Percentiles rank a stretch among this genome's conserved stretches.
phyloP scores from a whole-genome alignment of 1,140 invertebrate genomes.

The Drosophila insularis region DNA sequence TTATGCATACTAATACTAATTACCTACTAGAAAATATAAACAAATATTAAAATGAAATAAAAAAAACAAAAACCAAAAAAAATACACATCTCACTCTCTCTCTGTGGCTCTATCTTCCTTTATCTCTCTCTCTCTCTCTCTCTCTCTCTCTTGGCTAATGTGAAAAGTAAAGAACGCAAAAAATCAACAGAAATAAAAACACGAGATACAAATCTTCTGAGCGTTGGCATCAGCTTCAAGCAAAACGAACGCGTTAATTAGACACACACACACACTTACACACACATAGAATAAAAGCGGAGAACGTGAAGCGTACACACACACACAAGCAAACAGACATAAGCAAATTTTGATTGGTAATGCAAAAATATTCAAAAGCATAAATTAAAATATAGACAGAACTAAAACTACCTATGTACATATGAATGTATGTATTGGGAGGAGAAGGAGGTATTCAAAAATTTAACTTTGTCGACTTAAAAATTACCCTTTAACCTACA shows the following conservation, averaged over 20 bases:
- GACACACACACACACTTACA: conserved; percentile 31
- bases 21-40: conserved; percentile 48
- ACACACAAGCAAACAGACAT: conserved; percentile 7
- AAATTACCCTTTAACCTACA: too few relatives aligned
- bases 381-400: conserved; percentile 68
- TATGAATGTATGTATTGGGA: background rate
- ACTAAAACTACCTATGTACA: conserved; percentile 28
- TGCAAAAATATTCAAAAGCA: conserved; percentile 45
- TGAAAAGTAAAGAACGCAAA: conserved; percentile 41
- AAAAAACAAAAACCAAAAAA: background rate
- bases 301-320: conserved; percentile 3
- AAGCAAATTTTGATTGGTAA: conserved; percentile 33
- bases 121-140: conserved; percentile 6
- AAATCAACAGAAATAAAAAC: conserved; percentile 45
- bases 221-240: conserved; percentile 18
- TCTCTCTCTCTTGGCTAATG: background rate
- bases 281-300: background rate
- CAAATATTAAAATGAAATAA: conserved; percentile 56
- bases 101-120: background rate
- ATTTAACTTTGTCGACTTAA: too few relatives aligned
- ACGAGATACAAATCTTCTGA: conserved; percentile 47
- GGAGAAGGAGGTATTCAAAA: too few relatives aligned
- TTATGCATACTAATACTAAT: conserved; percentile 45
- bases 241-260: conserved; percentile 58
- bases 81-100: conserved; percentile 16